Evolutionary conservation across 2,888 invertebrate genomes (phyloP).

Genomic region (Lobophora halterata): DNA sequence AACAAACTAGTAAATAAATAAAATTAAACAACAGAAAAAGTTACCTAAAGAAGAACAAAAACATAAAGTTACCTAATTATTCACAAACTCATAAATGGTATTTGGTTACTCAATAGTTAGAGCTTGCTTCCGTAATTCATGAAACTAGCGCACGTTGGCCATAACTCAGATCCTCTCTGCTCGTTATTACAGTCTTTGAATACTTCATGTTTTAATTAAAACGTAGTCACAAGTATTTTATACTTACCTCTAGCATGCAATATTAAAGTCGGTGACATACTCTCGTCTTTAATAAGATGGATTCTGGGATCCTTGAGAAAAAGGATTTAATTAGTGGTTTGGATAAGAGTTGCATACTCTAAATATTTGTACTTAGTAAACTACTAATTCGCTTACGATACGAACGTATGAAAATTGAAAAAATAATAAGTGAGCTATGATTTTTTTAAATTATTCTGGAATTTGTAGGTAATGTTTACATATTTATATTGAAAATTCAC

Average conservation of each 20-base stretch:
- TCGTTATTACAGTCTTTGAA: conserved; percentile 62
- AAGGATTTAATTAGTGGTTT: too few relatives aligned
- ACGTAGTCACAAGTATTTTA: conserved; percentile 44
- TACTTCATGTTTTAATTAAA: conserved; percentile 69
- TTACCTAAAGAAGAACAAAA: not conserved
- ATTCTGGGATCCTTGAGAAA: too few relatives aligned
- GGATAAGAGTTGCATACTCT: too few relatives aligned
- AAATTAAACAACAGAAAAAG: too few relatives aligned
- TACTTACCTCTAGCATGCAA: conserved; percentile 23
- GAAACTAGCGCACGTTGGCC: conserved; percentile 31
- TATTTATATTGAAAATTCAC: too few relatives aligned
- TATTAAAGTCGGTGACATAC: conserved; percentile 26
- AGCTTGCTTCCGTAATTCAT: conserved; percentile 33
- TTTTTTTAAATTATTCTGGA: too few relatives aligned
- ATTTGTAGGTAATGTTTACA: too few relatives aligned
- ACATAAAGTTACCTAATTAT: conserved; percentile 16
- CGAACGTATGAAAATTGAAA: too few relatives aligned
- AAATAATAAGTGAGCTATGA: too few relatives aligned
- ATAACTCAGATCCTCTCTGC: conserved; percentile 43
- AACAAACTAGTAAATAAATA: too few relatives aligned
- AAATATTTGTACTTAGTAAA: too few relatives aligned
- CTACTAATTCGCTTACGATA: too few relatives aligned
- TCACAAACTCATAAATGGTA: conserved; percentile 17
- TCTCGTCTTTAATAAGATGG: conserved; percentile 1
- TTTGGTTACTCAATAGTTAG: conserved; percentile 25